Conservation (phyloP, 2,113 vertebrate species). For the Struthidea cinerea region DNA sequence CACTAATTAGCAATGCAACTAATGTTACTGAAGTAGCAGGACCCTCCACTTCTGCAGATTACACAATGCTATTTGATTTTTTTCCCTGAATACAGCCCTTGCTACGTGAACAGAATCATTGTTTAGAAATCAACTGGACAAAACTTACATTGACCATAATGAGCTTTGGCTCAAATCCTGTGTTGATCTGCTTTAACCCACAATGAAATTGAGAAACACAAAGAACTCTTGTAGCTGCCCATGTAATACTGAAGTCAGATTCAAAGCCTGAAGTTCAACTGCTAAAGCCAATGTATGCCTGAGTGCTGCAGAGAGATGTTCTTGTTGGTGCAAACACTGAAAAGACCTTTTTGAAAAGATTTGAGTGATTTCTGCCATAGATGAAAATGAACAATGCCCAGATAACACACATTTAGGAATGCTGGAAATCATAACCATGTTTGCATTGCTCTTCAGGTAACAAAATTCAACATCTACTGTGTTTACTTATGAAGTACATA, state of each 20-base stretch:
- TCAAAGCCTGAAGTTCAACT: not conserved
- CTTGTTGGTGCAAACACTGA: not conserved
- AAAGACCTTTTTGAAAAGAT: not conserved
- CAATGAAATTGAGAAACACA: not conserved
- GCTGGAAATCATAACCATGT: not conserved
- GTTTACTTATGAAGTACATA: not conserved
- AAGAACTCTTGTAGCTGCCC: not conserved
- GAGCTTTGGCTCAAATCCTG: conserved; percentile 38
- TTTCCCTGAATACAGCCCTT: not conserved
- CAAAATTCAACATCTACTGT: not conserved
- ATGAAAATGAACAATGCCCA: not conserved
- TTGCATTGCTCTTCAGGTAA: not conserved
- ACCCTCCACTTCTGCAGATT: not conserved
- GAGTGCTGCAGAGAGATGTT: not conserved
- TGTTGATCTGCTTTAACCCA: conserved; percentile 29
- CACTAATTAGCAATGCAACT: not conserved
- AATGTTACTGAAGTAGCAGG: not conserved
- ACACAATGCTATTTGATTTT: not conserved
- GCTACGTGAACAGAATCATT: not conserved
- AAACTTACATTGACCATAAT: conserved; percentile 6
- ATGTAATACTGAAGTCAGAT: not conserved
- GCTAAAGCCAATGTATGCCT: not conserved
- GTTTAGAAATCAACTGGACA: not conserved
- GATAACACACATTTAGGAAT: not conserved
- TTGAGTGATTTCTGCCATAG: not conserved